Conservation (phyloP, 2,888 invertebrate species). For the Lasioglossum lativentre region DNA sequence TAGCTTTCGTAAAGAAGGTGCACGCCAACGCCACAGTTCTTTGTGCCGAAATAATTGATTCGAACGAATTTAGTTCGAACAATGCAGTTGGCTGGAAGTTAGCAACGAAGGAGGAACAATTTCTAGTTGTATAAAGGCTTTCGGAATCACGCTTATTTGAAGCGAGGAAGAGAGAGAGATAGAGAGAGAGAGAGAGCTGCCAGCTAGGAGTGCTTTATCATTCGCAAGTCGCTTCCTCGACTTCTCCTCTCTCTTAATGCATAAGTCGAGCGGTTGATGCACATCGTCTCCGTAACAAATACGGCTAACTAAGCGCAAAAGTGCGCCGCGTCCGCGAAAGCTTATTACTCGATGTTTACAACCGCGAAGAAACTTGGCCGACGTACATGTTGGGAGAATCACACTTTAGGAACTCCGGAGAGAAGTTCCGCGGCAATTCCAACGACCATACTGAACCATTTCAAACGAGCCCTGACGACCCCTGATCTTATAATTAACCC, state of each 20-base stretch:
- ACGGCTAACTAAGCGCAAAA: slow-evolving; percentile 72
- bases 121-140: slow-evolving; percentile 15
- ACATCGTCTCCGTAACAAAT: slow-evolving; percentile 57
- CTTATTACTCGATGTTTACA: slow-evolving; percentile 73
- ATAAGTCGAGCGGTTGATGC: slow-evolving; percentile 24
- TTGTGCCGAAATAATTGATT: slow-evolving; percentile 3
- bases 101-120: background rate
- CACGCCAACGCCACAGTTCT: background rate
- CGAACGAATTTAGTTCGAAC: slow-evolving; percentile 1
- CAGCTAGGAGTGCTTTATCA: slow-evolving; percentile 31
- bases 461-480: slow-evolving; percentile 65
- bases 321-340: slow-evolving; percentile 64
- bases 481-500: slow-evolving; percentile 70
- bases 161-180: background rate
- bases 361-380: slow-evolving; percentile 67
- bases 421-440: slow-evolving; percentile 60
- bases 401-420: slow-evolving; percentile 65
- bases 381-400: slow-evolving; percentile 45
- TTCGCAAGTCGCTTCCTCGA: slow-evolving; percentile 30
- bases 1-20: no score
- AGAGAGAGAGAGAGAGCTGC: background rate
- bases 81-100: background rate
- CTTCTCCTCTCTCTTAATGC: slow-evolving; percentile 19
- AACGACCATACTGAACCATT: slow-evolving; percentile 58
- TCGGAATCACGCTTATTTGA: slow-evolving; percentile 22